A percentile compares a stretch with the other conserved stretches of the same genome.
phyloP scores from a whole-genome alignment of 1,140 invertebrate species.

The Euwallacea fornicatus region DNA sequence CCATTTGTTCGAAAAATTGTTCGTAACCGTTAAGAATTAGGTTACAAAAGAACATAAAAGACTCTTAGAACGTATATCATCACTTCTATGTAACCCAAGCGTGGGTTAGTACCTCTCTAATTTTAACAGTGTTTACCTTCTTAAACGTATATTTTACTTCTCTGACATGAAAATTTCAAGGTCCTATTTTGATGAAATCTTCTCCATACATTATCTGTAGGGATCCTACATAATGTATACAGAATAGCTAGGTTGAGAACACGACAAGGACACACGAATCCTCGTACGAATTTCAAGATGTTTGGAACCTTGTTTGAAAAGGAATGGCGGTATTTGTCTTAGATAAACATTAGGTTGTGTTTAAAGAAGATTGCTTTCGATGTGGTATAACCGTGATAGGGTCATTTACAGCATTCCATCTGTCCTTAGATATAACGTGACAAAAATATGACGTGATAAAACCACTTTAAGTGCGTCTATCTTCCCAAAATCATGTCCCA shows the following conservation, averaged over 20 bases:
- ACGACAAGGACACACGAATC: slow-evolving; percentile 4
- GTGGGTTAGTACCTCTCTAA: slow-evolving; percentile 11
- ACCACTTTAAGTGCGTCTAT: background rate
- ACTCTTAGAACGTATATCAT: no score
- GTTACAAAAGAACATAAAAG: no score
- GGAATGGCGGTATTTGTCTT: background rate
- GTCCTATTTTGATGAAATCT: slow-evolving; percentile 34
- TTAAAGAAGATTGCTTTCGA: no score
- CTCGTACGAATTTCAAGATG: background rate
- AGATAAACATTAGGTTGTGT: background rate
- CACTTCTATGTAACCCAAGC: background rate
- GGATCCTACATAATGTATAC: slow-evolving; percentile 16
- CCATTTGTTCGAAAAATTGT: no score
- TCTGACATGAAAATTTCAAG: slow-evolving; percentile 24
- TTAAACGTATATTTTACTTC: slow-evolving; percentile 20
- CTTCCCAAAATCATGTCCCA: slow-evolving; percentile 2
- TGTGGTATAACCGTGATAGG: background rate
- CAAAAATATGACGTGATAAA: background rate
- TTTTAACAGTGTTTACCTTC: slow-evolving; percentile 20
- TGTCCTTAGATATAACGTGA: background rate
- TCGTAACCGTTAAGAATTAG: no score
- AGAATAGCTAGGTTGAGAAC: slow-evolving; percentile 1
- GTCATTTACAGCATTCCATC: background rate
- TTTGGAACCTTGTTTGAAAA: background rate
- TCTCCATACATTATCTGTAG: slow-evolving; percentile 21